Conservation (phyloP, 2,888 invertebrate genomes). For the Flexamia atlantica region DNA sequence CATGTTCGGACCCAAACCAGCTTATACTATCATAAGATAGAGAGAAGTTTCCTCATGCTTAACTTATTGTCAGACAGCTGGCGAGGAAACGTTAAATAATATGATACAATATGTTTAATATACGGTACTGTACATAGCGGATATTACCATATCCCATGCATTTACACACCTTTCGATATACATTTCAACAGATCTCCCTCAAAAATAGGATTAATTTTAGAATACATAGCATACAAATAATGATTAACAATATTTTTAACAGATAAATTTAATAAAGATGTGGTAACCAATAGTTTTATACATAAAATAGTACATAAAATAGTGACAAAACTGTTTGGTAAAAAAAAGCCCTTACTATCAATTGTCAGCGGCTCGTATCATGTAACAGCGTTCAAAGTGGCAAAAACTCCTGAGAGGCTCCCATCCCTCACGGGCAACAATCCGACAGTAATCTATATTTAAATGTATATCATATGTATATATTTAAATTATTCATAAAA, state of each 20-base stretch:
- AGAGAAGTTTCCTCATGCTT: slow-evolving; percentile 58
- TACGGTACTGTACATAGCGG: slow-evolving; percentile 48
- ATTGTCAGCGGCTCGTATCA: slow-evolving; percentile 48
- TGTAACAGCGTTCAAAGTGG: slow-evolving; percentile 57
- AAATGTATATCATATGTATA: slow-evolving; percentile 32
- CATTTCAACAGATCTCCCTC: slow-evolving; percentile 9
- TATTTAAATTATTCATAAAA: slow-evolving; percentile 61
- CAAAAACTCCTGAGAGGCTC: slow-evolving; percentile 63
- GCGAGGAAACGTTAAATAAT: slow-evolving; percentile 53
- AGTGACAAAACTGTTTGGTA: slow-evolving; percentile 1
- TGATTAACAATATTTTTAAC: neutral
- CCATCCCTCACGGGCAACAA: slow-evolving; percentile 58
- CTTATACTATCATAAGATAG: slow-evolving; percentile 66
- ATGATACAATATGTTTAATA: slow-evolving; percentile 51
- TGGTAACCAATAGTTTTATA: neutral
- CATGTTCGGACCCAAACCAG: slow-evolving; percentile 72
- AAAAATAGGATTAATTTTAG: neutral
- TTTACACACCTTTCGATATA: slow-evolving; percentile 33
- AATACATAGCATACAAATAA: neutral
- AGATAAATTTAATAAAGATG: neutral
- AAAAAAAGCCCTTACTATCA: slow-evolving; percentile 26
- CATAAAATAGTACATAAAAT: neutral
- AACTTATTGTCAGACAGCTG: slow-evolving; percentile 67
- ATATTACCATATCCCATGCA: slow-evolving; percentile 22
- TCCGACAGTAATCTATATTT: slow-evolving; percentile 52